phyloP scores from a whole-genome alignment of 2,113 vertebrate genomes.

The Chaetodon trifascialis region DNA sequence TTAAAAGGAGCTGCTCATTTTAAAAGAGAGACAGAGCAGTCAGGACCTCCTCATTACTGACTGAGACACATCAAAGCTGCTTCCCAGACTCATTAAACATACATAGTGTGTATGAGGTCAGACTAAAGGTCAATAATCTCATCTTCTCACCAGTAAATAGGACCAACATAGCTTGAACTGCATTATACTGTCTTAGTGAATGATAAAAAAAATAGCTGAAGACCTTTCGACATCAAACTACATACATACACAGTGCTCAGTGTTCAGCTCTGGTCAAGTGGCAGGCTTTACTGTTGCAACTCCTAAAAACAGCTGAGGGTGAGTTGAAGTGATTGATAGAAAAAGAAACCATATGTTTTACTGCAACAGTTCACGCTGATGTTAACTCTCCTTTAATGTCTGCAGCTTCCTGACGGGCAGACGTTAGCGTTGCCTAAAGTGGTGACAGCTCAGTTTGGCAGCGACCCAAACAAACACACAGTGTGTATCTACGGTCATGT shows the following conservation, averaged over 20 bases:
- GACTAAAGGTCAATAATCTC: background rate
- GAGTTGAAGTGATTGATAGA: background rate
- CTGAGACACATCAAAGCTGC: slow-evolving; percentile 36
- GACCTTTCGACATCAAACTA: no score
- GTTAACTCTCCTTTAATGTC: background rate
- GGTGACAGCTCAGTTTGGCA: slow-evolving; percentile 88
- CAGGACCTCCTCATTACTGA: slow-evolving; percentile 36
- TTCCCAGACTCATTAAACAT: slow-evolving; percentile 44
- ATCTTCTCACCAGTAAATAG: slow-evolving; percentile 24
- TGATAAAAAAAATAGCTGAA: no score
- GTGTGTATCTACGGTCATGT: slow-evolving; percentile 93
- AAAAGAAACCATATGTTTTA: background rate
- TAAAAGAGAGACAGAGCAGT: background rate
- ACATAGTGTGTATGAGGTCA: slow-evolving; percentile 12
- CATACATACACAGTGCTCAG: background rate
- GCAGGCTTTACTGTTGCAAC: background rate
- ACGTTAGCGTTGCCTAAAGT: slow-evolving; percentile 87
- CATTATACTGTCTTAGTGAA: no score
- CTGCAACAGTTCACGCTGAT: background rate
- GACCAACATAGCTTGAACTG: background rate
- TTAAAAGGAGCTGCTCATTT: slow-evolving; percentile 12
- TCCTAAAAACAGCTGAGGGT: background rate
- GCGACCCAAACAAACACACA: slow-evolving; percentile 85
- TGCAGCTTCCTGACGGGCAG: slow-evolving; percentile 85
- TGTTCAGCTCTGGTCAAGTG: background rate